These are phyloP conservation scores for Acropternis orthonyx DNA, from an alignment of 2,797 vertebrate species.

Conservation along the genomic window DNA sequence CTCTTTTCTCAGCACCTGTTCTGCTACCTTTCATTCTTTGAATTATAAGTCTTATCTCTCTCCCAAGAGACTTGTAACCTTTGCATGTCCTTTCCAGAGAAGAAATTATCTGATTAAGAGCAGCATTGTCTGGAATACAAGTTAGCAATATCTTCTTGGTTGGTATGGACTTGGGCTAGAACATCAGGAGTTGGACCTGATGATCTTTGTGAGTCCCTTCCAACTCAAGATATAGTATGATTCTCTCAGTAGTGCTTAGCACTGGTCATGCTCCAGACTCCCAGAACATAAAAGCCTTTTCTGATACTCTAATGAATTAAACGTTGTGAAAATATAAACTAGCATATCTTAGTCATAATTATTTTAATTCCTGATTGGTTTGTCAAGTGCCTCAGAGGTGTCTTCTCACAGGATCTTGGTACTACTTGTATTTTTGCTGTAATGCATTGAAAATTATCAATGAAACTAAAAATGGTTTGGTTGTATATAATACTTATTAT, in stretches of 20 bases:
- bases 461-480: neutral
- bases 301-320: neutral
- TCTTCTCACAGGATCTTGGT: neutral
- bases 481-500: neutral
- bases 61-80: neutral
- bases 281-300: neutral
- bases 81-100: neutral
- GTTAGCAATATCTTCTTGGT: neutral
- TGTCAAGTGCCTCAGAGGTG: neutral
- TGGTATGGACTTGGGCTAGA: neutral
- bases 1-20: neutral
- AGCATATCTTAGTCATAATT: neutral
- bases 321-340: neutral
- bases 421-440: neutral
- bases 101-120: neutral
- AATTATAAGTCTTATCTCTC: neutral
- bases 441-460: neutral
- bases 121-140: neutral
- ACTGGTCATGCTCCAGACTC: neutral
- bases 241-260: neutral
- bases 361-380: neutral
- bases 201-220: neutral
- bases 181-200: neutral
- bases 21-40: neutral
- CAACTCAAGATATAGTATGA: neutral